A percentile compares a stretch with the other conserved stretches of the same genome.
Evolutionary conservation across 2,797 vertebrate species (phyloP).

Genomic region (Brachyrhaphis roseni): DNA sequence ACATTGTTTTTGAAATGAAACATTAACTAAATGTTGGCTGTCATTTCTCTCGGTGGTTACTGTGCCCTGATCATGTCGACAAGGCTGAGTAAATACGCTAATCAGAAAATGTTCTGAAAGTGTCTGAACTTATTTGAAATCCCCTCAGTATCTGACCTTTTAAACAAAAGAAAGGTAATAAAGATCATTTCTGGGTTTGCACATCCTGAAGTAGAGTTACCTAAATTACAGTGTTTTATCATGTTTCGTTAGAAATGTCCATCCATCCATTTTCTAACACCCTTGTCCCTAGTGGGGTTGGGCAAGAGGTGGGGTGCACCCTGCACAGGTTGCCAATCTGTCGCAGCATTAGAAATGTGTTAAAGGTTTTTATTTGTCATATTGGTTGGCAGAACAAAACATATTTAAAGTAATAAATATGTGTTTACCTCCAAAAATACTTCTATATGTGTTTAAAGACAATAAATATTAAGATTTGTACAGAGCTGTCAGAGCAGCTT

Average conservation of each 20-base stretch:
- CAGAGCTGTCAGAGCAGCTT: not conserved
- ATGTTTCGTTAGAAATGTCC: not conserved
- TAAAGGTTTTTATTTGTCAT: not conserved
- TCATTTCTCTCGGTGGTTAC: slow-evolving; percentile 38
- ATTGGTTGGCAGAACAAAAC: not conserved
- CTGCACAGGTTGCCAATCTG: too few relatives aligned
- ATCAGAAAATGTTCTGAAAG: slow-evolving; percentile 27
- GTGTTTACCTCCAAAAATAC: not conserved
- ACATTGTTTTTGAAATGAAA: slow-evolving; percentile 37
- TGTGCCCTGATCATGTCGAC: slow-evolving; percentile 38
- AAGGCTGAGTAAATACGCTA: slow-evolving; percentile 25
- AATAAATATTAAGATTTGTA: not conserved
- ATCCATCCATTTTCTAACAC: too few relatives aligned
- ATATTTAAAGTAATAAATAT: not conserved
- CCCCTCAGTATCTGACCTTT: not conserved
- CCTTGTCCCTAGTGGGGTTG: too few relatives aligned
- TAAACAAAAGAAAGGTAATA: not conserved
- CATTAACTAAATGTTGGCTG: slow-evolving; percentile 59
- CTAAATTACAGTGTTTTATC: not conserved
- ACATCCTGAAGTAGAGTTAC: not conserved
- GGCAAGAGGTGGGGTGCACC: too few relatives aligned
- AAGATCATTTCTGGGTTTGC: not conserved
- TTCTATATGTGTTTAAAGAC: not conserved
- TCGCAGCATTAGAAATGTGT: not conserved
- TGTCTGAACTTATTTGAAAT: not conserved